Base-by-base conservation (phyloP, 2,888 invertebrate species). In the Ypsolopha scabrella region DNA sequence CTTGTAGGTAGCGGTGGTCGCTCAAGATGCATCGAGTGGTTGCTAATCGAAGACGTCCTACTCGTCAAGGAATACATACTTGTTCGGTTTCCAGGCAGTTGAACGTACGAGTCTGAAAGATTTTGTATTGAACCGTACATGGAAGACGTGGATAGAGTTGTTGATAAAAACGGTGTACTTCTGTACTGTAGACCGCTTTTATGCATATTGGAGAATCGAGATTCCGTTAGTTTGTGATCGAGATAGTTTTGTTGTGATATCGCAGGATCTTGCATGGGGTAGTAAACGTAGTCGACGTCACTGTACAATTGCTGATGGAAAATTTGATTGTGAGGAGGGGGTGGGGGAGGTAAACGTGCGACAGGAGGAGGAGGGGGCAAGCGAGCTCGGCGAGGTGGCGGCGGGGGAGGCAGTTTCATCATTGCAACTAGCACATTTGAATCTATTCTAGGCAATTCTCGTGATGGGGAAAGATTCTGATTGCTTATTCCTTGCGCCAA, bases 231-330 rank as follows among this genome's bases (percentile, higher is more conserved):
- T 71, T 96, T 96, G 50, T 95, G 94, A 66, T 96, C 96, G 60
- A 95, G 88, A 76, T 96, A 96, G 70, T 96, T 96, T 72, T 96
- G 96, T 68, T 95, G 94, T 57, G 95, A 95, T 46, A 96, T 90
- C 0, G 94, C 92, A 8, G 96, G 95, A 75, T 96, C 96, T 77
- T 95, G 95, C 55, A 95, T 75, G 0, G 96, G 96, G 67, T 95
- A 96, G 71, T 96, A 94, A 7, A 96, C 96, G 67, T 95, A 96
- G 75, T 96, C 96, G 3, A 95, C 94, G 67, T 96, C 96, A 55
- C 96, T 96, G 64, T 94, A 95, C 52, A 96, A 88, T 68, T 96
- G 96, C 66, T 95, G 94, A 63, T 95, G 94, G 65, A 95, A 96
- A 65, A 94, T 92, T 57, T 95, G 94, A 55, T 95, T 92, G 68